These are phyloP conservation scores for Parotia lawesii DNA, from an alignment of 2,113 vertebrate species.

Conservation along the genomic window DNA sequence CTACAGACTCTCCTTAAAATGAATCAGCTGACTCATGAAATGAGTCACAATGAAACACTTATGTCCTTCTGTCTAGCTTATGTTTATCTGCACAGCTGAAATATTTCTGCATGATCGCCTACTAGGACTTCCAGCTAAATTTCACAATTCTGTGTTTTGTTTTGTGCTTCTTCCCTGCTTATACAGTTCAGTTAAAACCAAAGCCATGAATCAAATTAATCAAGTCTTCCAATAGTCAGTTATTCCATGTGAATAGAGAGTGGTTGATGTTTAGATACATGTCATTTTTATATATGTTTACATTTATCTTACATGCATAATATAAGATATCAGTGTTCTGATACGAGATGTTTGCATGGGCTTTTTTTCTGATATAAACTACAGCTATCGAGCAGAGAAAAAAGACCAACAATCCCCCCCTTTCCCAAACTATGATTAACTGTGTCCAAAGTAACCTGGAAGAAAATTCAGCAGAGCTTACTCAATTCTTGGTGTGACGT, in stretches of 20 bases:
- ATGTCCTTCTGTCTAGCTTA: background rate
- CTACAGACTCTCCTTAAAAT: background rate
- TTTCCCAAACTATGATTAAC: background rate
- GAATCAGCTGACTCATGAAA: background rate
- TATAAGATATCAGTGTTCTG: background rate
- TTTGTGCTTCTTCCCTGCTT: background rate
- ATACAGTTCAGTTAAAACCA: background rate
- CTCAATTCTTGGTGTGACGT: background rate
- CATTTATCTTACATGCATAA: background rate
- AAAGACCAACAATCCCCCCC: background rate
- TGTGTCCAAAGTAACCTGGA: background rate
- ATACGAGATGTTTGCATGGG: background rate
- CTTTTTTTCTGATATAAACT: background rate
- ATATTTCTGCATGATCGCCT: background rate
- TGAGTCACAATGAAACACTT: too few species aligned
- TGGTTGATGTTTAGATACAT: background rate
- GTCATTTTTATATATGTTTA: background rate
- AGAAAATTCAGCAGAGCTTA: background rate
- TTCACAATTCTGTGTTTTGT: background rate
- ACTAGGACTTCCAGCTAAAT: background rate
- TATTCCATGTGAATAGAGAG: background rate
- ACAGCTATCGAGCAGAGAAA: fast-evolving
- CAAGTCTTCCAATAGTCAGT: background rate
- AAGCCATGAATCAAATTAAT: background rate
- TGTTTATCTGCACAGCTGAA: background rate